Percentiles rank a stretch among this genome's conserved stretches.
phyloP scores from a whole-genome alignment of 2,888 invertebrate species.

The Pemphredon lugubris region DNA sequence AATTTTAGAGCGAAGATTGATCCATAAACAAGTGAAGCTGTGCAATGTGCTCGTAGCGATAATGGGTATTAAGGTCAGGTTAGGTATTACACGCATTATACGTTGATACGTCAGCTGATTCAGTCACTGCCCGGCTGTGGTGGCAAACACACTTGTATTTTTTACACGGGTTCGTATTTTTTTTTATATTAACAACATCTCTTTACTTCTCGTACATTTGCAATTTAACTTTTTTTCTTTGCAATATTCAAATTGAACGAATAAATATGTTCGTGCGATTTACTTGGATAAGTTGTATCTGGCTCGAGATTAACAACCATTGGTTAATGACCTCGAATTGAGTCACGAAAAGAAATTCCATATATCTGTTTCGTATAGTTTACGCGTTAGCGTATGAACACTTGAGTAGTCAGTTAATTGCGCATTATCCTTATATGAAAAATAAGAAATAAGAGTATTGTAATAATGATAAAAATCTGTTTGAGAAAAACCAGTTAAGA shows the following conservation, averaged over 20 bases:
- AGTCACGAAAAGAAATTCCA: background rate
- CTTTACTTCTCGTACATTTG: background rate
- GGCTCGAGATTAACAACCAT: conserved; percentile 39
- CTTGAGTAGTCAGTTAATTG: background rate
- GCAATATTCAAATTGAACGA: background rate
- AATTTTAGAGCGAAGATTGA: no score
- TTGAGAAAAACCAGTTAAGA: no score
- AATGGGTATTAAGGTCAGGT: conserved; percentile 24
- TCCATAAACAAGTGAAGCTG: no score
- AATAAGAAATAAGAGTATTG: no score
- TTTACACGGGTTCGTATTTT: conserved; percentile 40
- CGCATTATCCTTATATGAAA: background rate
- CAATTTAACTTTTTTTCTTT: background rate
- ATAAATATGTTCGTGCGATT: background rate
- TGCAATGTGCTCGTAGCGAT: conserved; percentile 1
- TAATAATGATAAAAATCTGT: no score
- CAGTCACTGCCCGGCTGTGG: conserved; percentile 8
- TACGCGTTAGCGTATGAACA: background rate
- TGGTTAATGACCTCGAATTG: conserved; percentile 51
- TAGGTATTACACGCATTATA: no score
- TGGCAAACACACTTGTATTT: conserved; percentile 1
- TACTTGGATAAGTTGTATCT: background rate
- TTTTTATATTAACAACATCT: conserved; percentile 6
- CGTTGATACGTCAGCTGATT: conserved; percentile 31
- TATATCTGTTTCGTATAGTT: background rate